Evolutionary conservation across 2,888 invertebrate genomes (phyloP).

Genomic region (Chesias legatella): DNA sequence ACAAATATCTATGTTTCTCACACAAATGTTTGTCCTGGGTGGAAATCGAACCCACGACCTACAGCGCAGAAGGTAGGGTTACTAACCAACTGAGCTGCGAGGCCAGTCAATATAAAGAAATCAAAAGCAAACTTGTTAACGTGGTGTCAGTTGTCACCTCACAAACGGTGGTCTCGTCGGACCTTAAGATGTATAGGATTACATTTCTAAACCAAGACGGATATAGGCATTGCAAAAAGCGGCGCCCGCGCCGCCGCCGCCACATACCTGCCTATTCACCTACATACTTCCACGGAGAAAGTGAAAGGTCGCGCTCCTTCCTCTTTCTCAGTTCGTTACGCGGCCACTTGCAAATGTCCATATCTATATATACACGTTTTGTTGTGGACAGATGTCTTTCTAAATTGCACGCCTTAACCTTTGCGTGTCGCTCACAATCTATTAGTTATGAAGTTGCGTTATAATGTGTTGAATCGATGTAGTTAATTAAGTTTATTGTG

Average conservation of each 20-base stretch:
- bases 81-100: too few species aligned
- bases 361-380: slow-evolving; percentile 17
- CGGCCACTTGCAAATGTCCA: slow-evolving; percentile 31
- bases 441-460: slow-evolving; percentile 15
- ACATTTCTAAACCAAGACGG: slow-evolving; percentile 24
- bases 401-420: slow-evolving; percentile 30
- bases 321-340: slow-evolving; percentile 39
- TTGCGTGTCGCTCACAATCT: slow-evolving; percentile 43
- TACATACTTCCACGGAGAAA: slow-evolving; percentile 53
- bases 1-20: too few species aligned
- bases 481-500: slow-evolving; percentile 19
- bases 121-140: too few species aligned
- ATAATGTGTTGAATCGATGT: slow-evolving; percentile 17
- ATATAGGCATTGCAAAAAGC: slow-evolving; percentile 39
- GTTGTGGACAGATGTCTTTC: slow-evolving; percentile 23
- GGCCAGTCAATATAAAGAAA: too few species aligned
- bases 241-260: slow-evolving; percentile 36
- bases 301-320: slow-evolving; percentile 61
- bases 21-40: too few species aligned
- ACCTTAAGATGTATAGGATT: slow-evolving; percentile 9
- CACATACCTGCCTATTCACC: slow-evolving; percentile 32
- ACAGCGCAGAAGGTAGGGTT: too few species aligned
- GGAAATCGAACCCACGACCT: too few species aligned
- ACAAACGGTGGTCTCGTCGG: not conserved
- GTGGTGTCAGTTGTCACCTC: too few species aligned